Base-by-base conservation (phyloP, 1,140 invertebrate genomes). In the Dreissena polymorpha region DNA sequence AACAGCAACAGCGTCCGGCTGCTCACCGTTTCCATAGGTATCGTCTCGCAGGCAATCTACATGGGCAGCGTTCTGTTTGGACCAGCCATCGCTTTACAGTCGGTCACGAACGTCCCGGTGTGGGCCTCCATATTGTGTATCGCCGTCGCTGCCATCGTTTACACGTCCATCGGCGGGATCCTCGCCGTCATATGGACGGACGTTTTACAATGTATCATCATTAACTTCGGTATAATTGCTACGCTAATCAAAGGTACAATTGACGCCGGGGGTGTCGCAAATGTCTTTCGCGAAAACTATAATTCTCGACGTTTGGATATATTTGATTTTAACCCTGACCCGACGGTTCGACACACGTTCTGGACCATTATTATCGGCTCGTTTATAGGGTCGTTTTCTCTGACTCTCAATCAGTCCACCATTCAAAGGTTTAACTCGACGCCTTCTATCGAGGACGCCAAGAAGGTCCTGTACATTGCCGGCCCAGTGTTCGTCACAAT, bases 161-260 rank as follows among this genome's bases (percentile, higher is more conserved):
- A 83, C 60, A 83, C 80, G 16, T 83, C 80, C 5, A 83, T 83
- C 29, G 97, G 97, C 65, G 97, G 97, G 10, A 96, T 98, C 95
- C 97, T 97, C 92, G 97, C 97, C 10, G 97, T 98, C 0, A 95
- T 98, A 81, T 89, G 88, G 94, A 97, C 97, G 0, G 97, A 98
- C 92, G 95, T 97, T 0, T 96, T 98, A 82, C 97, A 98, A 93
- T 95, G 96, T 0, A 88, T 96, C 7, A 94, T 97, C 0, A 97
- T 98, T 96, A 95, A 96, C 65, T 95, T 95, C 0, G 97, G 97
- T 0, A 93, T 97, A 21, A 91, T 97, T 0, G 93, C 96, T 69
- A 95, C 97, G 25, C 93, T 95, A 3, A 94, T 95, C 1, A 94
- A 86, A 83, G 85, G 77, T 0, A 80, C 77, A 0, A 71, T 80